A percentile compares a stretch with the other conserved stretches of the same genome.
These are phyloP conservation scores for Electrophaes corylata DNA, from an alignment of 2,888 invertebrate species.

Conservation along the genomic window DNA sequence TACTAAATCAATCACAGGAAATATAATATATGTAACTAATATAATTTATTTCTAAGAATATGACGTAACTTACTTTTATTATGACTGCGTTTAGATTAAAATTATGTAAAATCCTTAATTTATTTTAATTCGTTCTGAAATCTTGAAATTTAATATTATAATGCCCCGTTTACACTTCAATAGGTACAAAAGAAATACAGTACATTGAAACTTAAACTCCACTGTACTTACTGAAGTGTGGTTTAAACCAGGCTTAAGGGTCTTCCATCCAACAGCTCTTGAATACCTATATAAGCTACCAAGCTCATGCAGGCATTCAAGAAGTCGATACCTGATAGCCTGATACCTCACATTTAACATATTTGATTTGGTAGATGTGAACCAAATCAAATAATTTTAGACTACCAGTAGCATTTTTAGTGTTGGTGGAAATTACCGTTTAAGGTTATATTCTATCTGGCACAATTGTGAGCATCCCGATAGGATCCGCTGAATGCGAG, in stretches of 20 bases:
- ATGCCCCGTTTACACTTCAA: constrained; percentile 5
- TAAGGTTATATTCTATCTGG: constrained; percentile 72
- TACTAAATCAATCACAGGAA: constrained; percentile 79
- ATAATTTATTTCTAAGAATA: constrained; percentile 47
- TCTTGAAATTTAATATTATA: constrained; percentile 58
- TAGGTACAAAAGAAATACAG: constrained; percentile 41
- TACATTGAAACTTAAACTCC: constrained; percentile 34
- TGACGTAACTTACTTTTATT: constrained; percentile 55
- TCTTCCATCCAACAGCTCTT: neutral
- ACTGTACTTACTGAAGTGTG: too few relatives aligned
- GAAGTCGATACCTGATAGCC: neutral
- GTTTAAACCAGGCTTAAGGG: neutral
- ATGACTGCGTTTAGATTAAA: constrained; percentile 51
- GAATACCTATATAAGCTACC: neutral
- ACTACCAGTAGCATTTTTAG: constrained; percentile 6
- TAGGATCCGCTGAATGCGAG: constrained; percentile 57
- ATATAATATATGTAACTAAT: constrained; percentile 63
- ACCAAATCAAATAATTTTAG: neutral
- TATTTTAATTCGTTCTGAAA: constrained; percentile 44
- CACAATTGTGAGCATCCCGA: constrained; percentile 80
- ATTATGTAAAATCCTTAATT: constrained; percentile 43
- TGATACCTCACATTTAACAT: too few relatives aligned
- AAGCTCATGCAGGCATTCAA: neutral
- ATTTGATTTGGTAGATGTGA: too few relatives aligned
- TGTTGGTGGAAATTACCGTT: constrained; percentile 9